Conservation (phyloP, 2,797 vertebrate genomes). For the Anas bahamensis region DNA sequence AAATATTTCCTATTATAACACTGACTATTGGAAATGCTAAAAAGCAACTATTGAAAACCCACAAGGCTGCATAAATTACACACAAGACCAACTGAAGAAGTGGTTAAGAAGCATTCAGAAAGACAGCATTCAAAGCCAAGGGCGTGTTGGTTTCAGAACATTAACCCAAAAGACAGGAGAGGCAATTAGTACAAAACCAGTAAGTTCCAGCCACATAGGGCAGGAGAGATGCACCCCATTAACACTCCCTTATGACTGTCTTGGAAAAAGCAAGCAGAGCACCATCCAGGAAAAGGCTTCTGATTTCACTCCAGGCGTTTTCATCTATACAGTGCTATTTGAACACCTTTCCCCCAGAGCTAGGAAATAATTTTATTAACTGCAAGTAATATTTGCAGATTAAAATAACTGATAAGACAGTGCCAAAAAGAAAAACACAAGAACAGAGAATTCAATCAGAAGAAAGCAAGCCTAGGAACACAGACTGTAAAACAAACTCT, state of each 20-base stretch:
- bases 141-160: neutral
- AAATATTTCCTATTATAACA: neutral
- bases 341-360: neutral
- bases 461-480: neutral
- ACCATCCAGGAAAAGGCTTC: neutral
- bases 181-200: neutral
- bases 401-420: neutral
- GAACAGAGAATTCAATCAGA: neutral
- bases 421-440: neutral
- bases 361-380: too few relatives aligned
- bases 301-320: neutral
- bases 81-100: neutral
- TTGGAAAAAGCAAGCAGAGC: neutral
- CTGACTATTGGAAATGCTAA: neutral
- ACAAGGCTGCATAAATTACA: neutral
- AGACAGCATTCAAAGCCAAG: neutral
- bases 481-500: neutral
- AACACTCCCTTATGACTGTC: fast-evolving
- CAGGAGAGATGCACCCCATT: neutral
- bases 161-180: fast-evolving
- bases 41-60: neutral
- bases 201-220: neutral
- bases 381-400: neutral
- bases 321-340: neutral
- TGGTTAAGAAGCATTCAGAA: fast-evolving